Evolutionary conservation across 2,113 vertebrate species (phyloP), one percentile per base, ranked within the genome.

Genomic region (Hassar affinis): DNA sequence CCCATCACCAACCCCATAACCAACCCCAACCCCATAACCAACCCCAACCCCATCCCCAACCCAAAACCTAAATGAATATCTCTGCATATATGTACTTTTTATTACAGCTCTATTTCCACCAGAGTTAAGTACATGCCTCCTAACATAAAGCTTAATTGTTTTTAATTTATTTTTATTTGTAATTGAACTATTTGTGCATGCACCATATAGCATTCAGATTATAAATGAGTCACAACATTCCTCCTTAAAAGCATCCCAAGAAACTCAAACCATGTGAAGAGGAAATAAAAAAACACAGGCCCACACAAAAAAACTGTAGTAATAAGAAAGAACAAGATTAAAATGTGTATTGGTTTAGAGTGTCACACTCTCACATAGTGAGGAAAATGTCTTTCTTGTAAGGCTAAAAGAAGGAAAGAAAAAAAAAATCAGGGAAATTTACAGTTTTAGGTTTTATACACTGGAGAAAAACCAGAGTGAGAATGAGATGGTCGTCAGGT

Each of bases 401-500:
- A 27, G 12, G 17, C 20, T 38, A 33, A 49, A 18, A 54, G 15
- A 20, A 81, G 25, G 3, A 27, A 62, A 17, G n/a, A 20, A 7
- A 45, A 20, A 15, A 45, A 42, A 71, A 59, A 42, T 25, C 25
- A 52, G 14, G 4, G 25, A 47, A 47, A 14, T 38, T 69, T 22
- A 5, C 35, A n/a, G 35, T 74, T 47, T 49, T 7, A 27, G 12
- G 25, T 74, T 5, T 51, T 3, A 51, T 45, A 61, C 51, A 81
- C 68, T 52, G 42, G 59, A 69, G 52, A 69, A 78, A 75, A 49
- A 42, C 71, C 66, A 62, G 59, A 59, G 69, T 71, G 45, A 82
- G 52, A 76, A 35, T 35, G 81, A 74, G 80, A 83, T 78, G 84
- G 77, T 81, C 75, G 72, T 25, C 66, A 84, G 78, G 54, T 35